Evolutionary conservation across 2,113 vertebrate species (phyloP).

Genomic region (Neodontobutis hainanensis): DNA sequence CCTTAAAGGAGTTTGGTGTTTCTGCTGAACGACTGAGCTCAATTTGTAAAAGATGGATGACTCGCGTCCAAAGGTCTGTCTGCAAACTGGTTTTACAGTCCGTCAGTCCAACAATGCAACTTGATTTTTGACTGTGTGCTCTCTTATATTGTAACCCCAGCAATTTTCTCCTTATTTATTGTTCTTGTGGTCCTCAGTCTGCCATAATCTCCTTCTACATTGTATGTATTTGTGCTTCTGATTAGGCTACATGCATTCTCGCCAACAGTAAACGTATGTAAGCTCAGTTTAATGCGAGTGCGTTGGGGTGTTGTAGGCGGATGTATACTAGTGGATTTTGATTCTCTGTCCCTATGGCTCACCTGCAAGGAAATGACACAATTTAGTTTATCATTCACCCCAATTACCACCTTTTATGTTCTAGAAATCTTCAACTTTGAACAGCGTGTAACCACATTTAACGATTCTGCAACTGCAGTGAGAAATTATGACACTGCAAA

Average conservation of each 20-base stretch:
- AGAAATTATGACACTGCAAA: not conserved
- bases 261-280: slow-evolving; percentile 23
- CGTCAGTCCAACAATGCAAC: not conserved
- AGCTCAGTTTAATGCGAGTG: slow-evolving; percentile 22
- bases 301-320: slow-evolving; percentile 18
- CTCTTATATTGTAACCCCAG: not conserved
- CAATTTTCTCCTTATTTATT: not conserved
- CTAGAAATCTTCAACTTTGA: slow-evolving; percentile 8
- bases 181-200: not conserved
- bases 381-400: slow-evolving; percentile 39
- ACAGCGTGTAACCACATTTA: not conserved
- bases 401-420: slow-evolving; percentile 12
- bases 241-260: slow-evolving; percentile 2
- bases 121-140: not conserved
- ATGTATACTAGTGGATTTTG: slow-evolving; percentile 48
- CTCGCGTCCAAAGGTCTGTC: slow-evolving; percentile 78
- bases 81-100: slow-evolving; percentile 44
- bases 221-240: not conserved
- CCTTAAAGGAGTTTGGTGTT: slow-evolving; percentile 76
- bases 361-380: slow-evolving; percentile 34
- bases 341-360: slow-evolving; percentile 41
- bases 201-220: not conserved
- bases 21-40: slow-evolving; percentile 76
- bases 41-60: slow-evolving; percentile 78
- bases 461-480: not conserved